Percentiles rank a stretch among this genome's conserved stretches.
phyloP scores from a whole-genome alignment of 2,797 vertebrate species.

The Lacerta agilis region DNA sequence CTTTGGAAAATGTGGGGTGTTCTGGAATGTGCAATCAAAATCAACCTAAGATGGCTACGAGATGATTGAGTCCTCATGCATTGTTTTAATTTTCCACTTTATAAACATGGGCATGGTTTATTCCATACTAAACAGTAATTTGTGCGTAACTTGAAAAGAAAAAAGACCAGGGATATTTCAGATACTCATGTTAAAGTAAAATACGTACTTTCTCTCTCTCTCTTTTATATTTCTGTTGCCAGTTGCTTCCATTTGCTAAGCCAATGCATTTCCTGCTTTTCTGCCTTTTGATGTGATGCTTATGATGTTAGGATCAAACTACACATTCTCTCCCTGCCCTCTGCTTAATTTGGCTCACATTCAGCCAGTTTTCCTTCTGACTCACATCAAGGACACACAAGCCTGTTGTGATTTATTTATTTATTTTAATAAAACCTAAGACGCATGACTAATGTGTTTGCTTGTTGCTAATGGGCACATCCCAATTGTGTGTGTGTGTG shows the following conservation, averaged over 20 bases:
- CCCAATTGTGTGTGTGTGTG: conserved; percentile 8
- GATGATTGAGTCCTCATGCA: not conserved
- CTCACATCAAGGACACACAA: conserved; percentile 60
- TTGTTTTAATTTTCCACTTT: not conserved
- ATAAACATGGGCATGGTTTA: not conserved
- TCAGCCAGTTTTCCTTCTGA: conserved; percentile 50
- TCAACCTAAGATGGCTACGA: no score
- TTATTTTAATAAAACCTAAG: no score
- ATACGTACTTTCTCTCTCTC: not conserved
- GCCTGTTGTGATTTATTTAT: conserved; percentile 36
- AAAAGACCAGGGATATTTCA: not conserved
- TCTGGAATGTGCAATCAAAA: not conserved
- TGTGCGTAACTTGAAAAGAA: not conserved
- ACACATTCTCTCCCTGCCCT: not conserved
- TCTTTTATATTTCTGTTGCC: not conserved
- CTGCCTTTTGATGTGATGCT: conserved; percentile 11
- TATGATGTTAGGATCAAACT: conserved; percentile 31
- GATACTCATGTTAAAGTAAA: not conserved
- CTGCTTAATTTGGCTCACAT: conserved; percentile 16
- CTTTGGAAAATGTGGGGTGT: not conserved
- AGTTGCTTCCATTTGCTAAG: conserved; percentile 12
- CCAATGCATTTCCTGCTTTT: not conserved
- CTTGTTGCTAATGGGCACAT: conserved; percentile 57
- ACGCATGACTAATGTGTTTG: conserved; percentile 61
- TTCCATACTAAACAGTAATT: not conserved